Evolutionary conservation across 2,888 invertebrate genomes (phyloP).

Genomic region (Drosophila infuscata): DNA sequence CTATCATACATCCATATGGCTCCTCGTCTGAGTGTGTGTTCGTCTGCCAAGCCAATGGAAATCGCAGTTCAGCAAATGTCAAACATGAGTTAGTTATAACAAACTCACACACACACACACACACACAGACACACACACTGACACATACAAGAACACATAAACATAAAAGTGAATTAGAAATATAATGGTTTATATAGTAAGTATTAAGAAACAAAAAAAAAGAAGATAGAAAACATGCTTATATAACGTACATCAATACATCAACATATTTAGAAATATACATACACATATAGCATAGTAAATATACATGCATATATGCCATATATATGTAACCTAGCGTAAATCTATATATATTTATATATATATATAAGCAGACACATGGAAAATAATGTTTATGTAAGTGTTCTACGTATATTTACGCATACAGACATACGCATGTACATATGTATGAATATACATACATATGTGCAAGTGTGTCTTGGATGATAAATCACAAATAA

Average conservation of each 20-base stretch:
- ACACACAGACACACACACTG: constrained; percentile 9
- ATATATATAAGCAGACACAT: constrained; percentile 2
- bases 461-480: constrained; percentile 53
- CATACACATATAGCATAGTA: constrained; percentile 22
- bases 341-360: constrained; percentile 12
- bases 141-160: constrained; percentile 4
- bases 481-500: constrained; percentile 66
- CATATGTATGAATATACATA: constrained; percentile 10
- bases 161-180: constrained; percentile 14
- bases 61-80: constrained; percentile 22
- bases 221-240: constrained; percentile 34
- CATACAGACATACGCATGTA: constrained; percentile 7
- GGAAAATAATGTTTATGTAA: constrained; percentile 3
- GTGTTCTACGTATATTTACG: constrained; percentile 9
- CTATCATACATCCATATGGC: constrained; percentile 6
- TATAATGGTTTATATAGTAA: constrained; percentile 45
- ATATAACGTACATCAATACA: constrained; percentile 41
- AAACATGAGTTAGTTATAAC: constrained; percentile 16
- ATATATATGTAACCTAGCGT: constrained; percentile 24
- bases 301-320: constrained; percentile 12
- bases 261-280: constrained; percentile 22
- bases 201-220: constrained; percentile 4
- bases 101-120: constrained; percentile 5
- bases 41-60: constrained; percentile 9
- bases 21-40: constrained; percentile 8